phyloP scores from a whole-genome alignment of 2,113 vertebrate species.

The Orycteropus afer region DNA sequence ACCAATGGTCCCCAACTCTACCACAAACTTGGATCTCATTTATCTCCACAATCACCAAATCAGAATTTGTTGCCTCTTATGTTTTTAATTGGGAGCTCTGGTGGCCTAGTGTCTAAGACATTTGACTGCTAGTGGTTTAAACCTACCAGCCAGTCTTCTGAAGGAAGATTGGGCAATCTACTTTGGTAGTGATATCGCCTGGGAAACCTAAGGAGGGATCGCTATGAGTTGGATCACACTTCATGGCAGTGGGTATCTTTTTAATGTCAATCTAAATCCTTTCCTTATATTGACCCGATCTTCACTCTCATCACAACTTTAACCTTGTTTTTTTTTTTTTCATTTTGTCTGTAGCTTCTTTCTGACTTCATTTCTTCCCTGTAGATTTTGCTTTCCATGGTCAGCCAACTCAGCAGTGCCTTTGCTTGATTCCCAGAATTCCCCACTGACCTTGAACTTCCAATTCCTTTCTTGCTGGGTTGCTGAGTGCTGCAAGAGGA shows the following conservation, averaged over 20 bases:
- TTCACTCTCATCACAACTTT: background rate
- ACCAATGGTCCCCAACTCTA: accelerated
- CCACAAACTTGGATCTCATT: background rate
- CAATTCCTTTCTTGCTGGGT: conserved; percentile 31
- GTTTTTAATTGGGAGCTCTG: no score
- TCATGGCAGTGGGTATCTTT: no score
- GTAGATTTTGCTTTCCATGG: background rate
- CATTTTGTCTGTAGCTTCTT: background rate
- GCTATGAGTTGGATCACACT: no score
- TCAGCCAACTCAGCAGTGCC: background rate
- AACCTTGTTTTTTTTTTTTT: background rate
- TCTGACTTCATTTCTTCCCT: background rate
- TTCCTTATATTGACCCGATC: background rate
- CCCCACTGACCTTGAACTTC: conserved; percentile 71
- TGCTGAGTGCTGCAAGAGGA: background rate
- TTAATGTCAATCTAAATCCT: background rate
- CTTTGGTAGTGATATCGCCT: no score
- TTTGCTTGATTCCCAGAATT: conserved; percentile 28
- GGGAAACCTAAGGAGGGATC: no score
- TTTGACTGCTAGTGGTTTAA: no score
- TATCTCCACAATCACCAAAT: background rate
- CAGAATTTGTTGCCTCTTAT: background rate
- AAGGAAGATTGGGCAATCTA: no score
- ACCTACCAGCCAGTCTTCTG: no score
- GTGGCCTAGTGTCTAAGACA: no score